Conservation (phyloP, 2,888 invertebrate genomes). For the Lomographa bimaculata region DNA sequence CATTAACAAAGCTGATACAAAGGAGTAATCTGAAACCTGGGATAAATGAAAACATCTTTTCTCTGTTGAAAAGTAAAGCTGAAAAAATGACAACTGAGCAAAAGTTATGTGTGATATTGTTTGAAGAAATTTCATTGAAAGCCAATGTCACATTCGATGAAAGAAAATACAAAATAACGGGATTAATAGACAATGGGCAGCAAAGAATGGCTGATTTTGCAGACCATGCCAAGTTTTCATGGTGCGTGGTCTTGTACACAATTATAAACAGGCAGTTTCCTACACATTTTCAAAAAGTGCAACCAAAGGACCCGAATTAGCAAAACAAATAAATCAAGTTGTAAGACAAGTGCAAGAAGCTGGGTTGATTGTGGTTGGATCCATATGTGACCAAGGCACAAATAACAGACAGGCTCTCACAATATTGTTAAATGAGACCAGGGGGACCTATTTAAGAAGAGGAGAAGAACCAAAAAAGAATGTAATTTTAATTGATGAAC, state of each 20-base stretch:
- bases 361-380: conserved; percentile 35
- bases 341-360: conserved; percentile 27
- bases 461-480: conserved; percentile 20
- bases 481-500: conserved; percentile 25
- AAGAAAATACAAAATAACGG: conserved; percentile 32
- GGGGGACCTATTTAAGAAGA: conserved; percentile 18
- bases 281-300: conserved; percentile 34
- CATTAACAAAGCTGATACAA: background rate
- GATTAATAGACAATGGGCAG: conserved; percentile 33
- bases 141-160: conserved; percentile 32
- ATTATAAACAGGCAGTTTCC: conserved; percentile 36
- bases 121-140: conserved; percentile 38
- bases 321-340: conserved; percentile 29
- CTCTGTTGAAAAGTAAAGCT: conserved; percentile 26
- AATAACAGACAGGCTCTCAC: conserved; percentile 32
- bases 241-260: conserved; percentile 33
- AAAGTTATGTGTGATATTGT: conserved; percentile 33
- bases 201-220: conserved; percentile 28
- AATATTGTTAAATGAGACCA: conserved; percentile 30
- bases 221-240: conserved; percentile 40
- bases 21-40: conserved; percentile 22
- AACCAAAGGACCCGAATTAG: conserved; percentile 34
- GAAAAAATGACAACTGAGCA: conserved; percentile 29
- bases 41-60: conserved; percentile 32
- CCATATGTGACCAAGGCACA: conserved; percentile 38